phyloP scores from a whole-genome alignment of 2,888 invertebrate genomes.

The Trimorus sp. region DNA sequence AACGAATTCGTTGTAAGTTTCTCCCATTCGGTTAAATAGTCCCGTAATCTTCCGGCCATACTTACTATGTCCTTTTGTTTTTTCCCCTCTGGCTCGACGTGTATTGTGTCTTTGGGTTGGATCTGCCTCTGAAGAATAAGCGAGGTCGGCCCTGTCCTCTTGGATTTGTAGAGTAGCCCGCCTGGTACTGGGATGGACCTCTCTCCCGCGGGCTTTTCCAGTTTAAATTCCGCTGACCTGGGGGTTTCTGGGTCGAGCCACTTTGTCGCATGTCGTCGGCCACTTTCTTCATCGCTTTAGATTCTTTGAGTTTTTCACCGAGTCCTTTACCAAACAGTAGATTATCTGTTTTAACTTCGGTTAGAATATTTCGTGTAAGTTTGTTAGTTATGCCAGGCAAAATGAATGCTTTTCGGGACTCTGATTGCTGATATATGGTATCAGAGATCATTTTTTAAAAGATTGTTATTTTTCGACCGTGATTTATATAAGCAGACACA shows the following conservation, averaged over 20 bases:
- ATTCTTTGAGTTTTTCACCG: constrained; percentile 1
- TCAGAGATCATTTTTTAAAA: constrained; percentile 2
- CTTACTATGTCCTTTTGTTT: not conserved
- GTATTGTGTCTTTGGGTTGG: not conserved
- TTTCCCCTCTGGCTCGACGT: not conserved
- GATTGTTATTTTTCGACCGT: no score
- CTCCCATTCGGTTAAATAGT: not conserved
- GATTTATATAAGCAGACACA: no score
- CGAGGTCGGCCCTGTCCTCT: not conserved
- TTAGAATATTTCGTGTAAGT: not conserved
- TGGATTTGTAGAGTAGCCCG: not conserved
- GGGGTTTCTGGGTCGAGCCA: not conserved
- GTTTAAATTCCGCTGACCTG: not conserved
- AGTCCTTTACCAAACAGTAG: not conserved
- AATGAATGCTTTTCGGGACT: constrained; percentile 5
- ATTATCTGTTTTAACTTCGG: not conserved
- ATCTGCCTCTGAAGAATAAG: not conserved
- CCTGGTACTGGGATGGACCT: not conserved
- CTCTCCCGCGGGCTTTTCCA: not conserved
- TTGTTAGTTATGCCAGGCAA: constrained; percentile 6
- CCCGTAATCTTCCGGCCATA: constrained; percentile 1
- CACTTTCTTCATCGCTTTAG: not conserved
- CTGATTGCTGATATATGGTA: not conserved
- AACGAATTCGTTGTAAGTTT: not conserved
- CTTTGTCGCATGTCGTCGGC: not conserved